These are phyloP conservation scores for Apistogramma diplotaenia DNA, from an alignment of 2,113 vertebrate genomes.

Conservation along the genomic window DNA sequence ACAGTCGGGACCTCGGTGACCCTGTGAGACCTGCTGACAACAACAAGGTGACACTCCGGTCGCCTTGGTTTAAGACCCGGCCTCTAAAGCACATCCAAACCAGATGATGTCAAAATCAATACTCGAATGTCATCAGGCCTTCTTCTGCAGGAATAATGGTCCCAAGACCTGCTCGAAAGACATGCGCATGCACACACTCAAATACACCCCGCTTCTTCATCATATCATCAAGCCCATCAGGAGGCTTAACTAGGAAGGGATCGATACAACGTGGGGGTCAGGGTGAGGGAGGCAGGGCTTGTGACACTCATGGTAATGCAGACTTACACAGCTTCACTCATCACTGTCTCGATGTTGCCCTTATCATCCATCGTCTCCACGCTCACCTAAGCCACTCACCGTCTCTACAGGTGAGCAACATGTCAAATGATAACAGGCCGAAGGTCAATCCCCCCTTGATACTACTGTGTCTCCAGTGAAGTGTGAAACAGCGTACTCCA, in stretches of 20 bases:
- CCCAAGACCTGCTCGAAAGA: slow-evolving; percentile 35
- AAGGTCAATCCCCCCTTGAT: slow-evolving; percentile 69
- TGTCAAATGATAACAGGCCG: slow-evolving; percentile 32
- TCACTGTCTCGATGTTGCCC: slow-evolving; percentile 47
- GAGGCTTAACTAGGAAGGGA: slow-evolving; percentile 57
- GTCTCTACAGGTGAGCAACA: background rate
- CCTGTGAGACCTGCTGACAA: slow-evolving; percentile 51
- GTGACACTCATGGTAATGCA: slow-evolving; percentile 47
- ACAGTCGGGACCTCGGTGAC: slow-evolving; percentile 6
- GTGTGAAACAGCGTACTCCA: background rate
- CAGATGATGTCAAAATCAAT: slow-evolving; percentile 76
- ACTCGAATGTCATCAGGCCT: slow-evolving; percentile 57
- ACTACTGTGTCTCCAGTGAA: slow-evolving; percentile 28
- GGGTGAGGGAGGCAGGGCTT: slow-evolving; percentile 38
- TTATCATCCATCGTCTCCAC: slow-evolving; percentile 29
- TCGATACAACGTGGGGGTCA: slow-evolving; percentile 66
- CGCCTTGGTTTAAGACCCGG: slow-evolving; percentile 50
- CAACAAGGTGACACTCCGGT: slow-evolving; percentile 64
- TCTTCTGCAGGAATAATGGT: slow-evolving; percentile 45
- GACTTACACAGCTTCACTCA: background rate
- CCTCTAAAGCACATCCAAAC: slow-evolving; percentile 39
- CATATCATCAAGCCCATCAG: slow-evolving; percentile 71
- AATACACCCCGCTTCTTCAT: slow-evolving; percentile 45
- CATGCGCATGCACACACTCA: slow-evolving; percentile 47
- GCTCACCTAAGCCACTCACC: slow-evolving; percentile 53